Evolutionary conservation across 2,113 vertebrate species (phyloP).

Genomic region (Kryptolebias marmoratus): DNA sequence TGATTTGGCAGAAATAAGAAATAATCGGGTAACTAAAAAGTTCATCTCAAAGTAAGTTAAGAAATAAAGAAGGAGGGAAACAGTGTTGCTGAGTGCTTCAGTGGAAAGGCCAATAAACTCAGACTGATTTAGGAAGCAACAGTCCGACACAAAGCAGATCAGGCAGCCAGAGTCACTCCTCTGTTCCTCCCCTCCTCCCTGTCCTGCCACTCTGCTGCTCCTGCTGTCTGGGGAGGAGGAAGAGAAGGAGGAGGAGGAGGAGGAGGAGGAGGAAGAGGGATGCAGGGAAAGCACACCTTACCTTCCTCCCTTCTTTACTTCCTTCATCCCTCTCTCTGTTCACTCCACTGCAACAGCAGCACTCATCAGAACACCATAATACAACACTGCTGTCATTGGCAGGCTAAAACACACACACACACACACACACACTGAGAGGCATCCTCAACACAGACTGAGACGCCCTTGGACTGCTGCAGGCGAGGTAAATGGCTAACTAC

Average conservation of each 20-base stretch:
- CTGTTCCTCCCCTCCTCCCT: constrained; percentile 56
- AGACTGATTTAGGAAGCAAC: neutral
- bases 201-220: constrained; percentile 47
- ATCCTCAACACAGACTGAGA: constrained; percentile 63
- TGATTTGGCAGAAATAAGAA: too few species aligned
- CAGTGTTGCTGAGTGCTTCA: neutral
- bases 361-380: constrained; percentile 63
- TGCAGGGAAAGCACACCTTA: constrained; percentile 82
- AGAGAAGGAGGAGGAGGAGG: constrained; percentile 46
- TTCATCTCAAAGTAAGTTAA: too few species aligned
- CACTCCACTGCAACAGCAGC: constrained; percentile 73
- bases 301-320: constrained; percentile 71
- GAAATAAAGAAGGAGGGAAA: too few species aligned
- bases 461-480: constrained; percentile 80
- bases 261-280: constrained; percentile 72
- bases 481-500: constrained; percentile 78
- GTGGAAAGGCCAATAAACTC: constrained; percentile 28
- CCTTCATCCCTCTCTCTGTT: constrained; percentile 64
- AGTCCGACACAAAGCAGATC: constrained; percentile 30
- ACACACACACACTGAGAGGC: constrained; percentile 63
- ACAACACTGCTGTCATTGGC: constrained; percentile 58
- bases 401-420: constrained; percentile 30
- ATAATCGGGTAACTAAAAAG: too few species aligned
- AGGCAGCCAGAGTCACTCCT: constrained; percentile 26
- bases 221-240: constrained; percentile 27